A percentile compares a stretch with the other conserved stretches of the same genome.
Conservation (phyloP, 2,797 vertebrate species). For the Hephaestus fuliginosus region DNA sequence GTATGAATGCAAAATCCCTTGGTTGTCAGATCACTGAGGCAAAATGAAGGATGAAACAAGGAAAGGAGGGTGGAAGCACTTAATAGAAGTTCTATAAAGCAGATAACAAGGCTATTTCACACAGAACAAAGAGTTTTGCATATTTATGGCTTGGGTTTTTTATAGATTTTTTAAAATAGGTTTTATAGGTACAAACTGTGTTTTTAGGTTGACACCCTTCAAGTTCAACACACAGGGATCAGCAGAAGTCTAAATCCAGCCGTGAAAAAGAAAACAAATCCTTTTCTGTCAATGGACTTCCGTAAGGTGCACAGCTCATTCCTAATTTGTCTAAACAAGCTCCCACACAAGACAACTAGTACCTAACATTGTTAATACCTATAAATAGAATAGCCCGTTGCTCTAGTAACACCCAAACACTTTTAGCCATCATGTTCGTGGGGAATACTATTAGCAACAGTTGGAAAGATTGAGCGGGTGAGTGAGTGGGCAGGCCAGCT, state of each 20-base stretch:
- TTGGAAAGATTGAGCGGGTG: conserved; percentile 50
- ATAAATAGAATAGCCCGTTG: conserved; percentile 72
- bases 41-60: conserved; percentile 37
- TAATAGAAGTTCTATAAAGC: not conserved
- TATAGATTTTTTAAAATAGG: not conserved
- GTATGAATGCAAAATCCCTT: conserved; percentile 36
- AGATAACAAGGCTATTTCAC: not conserved
- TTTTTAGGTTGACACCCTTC: conserved; percentile 9
- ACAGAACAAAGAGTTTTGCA: conserved; percentile 5
- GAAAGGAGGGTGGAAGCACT: not conserved
- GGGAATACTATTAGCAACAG: conserved; percentile 61
- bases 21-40: conserved; percentile 27
- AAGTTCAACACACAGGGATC: conserved; percentile 30
- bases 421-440: conserved; percentile 37
- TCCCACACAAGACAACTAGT: conserved; percentile 41
- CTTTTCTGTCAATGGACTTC: conserved; percentile 25
- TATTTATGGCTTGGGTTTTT: conserved; percentile 1
- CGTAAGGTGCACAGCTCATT: conserved; percentile 14
- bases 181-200: not conserved
- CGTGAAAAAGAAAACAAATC: conserved; percentile 38
- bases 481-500: conserved; percentile 58
- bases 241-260: conserved; percentile 33
- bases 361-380: conserved; percentile 65
- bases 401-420: conserved; percentile 64
- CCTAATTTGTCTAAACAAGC: conserved; percentile 41